Percentiles rank a stretch among this genome's conserved stretches.
These are phyloP conservation scores for Oncorhynchus keta DNA, from an alignment of 2,113 vertebrate species.

Conservation along the genomic window DNA sequence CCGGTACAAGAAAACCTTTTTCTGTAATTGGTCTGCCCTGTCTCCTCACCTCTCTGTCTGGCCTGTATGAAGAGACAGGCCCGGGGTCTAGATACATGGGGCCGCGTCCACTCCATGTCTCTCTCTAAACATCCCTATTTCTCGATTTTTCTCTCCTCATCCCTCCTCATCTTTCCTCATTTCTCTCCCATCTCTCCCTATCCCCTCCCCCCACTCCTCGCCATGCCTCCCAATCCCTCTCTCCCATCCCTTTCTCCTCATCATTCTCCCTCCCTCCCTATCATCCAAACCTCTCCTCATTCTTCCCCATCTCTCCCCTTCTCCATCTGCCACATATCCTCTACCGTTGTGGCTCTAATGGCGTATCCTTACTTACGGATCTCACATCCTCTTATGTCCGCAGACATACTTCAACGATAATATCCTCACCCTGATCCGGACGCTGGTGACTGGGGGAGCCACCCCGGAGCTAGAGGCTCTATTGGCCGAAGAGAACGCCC, in stretches of 20 bases:
- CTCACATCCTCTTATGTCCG: constrained; percentile 37
- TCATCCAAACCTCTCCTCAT: constrained; percentile 13
- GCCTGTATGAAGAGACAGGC: no score
- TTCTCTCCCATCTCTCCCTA: not conserved
- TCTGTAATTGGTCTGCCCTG: constrained; percentile 76
- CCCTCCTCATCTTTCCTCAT: constrained; percentile 58
- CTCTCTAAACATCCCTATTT: not conserved
- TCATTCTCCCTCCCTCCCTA: constrained; percentile 53
- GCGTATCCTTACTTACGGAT: constrained; percentile 69
- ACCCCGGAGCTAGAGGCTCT: constrained; percentile 96
- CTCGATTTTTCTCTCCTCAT: constrained; percentile 58
- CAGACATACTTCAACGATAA: constrained; percentile 99
- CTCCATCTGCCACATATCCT: not conserved
- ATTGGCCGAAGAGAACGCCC: constrained; percentile 93
- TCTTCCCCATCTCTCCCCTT: not conserved
- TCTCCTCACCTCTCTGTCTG: constrained; percentile 62
- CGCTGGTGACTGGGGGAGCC: constrained; percentile 96
- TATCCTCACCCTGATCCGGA: constrained; percentile 98
- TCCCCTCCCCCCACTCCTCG: constrained; percentile 55
- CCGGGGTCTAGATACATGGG: no score
- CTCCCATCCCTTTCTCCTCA: no score
- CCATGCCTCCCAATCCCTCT: constrained; percentile 2
- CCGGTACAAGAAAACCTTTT: constrained; percentile 50
- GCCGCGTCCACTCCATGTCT: not conserved
- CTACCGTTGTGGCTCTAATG: constrained; percentile 67